Evolutionary conservation across 2,888 invertebrate genomes (phyloP), one percentile per base, ranked within the genome.

Genomic region (Pimpla rufipes): DNA sequence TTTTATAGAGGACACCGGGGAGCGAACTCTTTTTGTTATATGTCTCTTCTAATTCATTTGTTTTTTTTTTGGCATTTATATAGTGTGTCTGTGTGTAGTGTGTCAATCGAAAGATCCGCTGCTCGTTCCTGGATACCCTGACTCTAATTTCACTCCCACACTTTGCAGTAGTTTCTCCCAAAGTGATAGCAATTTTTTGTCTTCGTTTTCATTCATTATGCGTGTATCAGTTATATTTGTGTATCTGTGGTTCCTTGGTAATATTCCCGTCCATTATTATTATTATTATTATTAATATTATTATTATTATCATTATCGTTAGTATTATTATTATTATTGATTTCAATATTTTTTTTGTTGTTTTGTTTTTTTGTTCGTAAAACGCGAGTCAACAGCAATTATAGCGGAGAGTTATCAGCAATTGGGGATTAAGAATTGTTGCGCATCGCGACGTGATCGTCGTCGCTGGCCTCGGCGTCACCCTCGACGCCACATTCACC

Each of bases 401-500:
- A 71, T 68, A 74, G 75, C 79, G 64, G 45, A 67, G 59, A 35
- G 62, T 52, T 57, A 85, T 75, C 79, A 64, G 59, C 57, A 62
- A 52, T 50, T 59, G n/a, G 47, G 42, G 35, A 84, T 86, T 85
- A 87, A 76, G 78, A 82, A 78, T 88, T 88, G 79, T 87, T 89
- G 71, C 88, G 83, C 4, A 87, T 87, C 35, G 87, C 84, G 79
- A 89, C 82, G 67, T 86, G 89, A 73, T 93, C 93, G 84, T 93
- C 93, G 91, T 95, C 95, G 91, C 95, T 95, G 86, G 94, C 95
- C 90, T 95, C 95, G 85, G 94, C 94, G 89, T 95, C 95, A 52
- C 94, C 95, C 88, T 95, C 95, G 40, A 94, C 94, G 83, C 94
- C 95, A 79, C 94, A 93, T 85, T 95, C 95, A 21, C 94, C 94